A percentile compares a stretch with the other conserved stretches of the same genome.
phyloP scores from a whole-genome alignment of 30 jellyfish, hydroid and myxozoan genomes.

The Nemopilema nomurai region DNA sequence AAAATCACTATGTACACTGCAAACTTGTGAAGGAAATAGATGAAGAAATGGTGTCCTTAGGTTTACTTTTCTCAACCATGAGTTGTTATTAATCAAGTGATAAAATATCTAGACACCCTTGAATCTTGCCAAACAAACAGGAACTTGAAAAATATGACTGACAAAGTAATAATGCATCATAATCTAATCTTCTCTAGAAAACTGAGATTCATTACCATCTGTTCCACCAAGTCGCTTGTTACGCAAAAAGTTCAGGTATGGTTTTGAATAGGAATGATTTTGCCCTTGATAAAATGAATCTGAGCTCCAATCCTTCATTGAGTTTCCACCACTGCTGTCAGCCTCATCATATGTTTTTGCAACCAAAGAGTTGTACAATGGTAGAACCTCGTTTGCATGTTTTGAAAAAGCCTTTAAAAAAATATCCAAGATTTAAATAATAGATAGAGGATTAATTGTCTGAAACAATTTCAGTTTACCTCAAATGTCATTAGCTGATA shows the following conservation, averaged over 20 bases:
- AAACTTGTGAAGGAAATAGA: no score
- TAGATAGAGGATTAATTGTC: no score
- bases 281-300: conserved; percentile 97
- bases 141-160: no score
- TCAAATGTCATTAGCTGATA: no score
- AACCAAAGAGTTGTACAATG: conserved; percentile 93
- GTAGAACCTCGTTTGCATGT: conserved; percentile 96
- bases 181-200: conserved; percentile 63
- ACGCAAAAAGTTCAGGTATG: conserved; percentile 58
- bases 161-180: neutral
- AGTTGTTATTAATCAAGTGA: no score
- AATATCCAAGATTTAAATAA: neutral
- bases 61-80: no score
- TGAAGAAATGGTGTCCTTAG: no score
- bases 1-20: no score
- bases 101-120: no score
- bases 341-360: conserved; percentile 95
- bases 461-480: no score
- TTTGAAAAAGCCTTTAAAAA: conserved; percentile 87
- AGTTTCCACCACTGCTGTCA: conserved; percentile 65
- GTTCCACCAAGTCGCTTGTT: conserved; percentile 50
- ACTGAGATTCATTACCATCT: conserved; percentile 74
- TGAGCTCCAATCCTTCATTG: conserved; percentile 89
- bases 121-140: no score
- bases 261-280: conserved; percentile 76